Conservation (phyloP, 2,888 invertebrate species). For the Eristalis arbustorum region DNA sequence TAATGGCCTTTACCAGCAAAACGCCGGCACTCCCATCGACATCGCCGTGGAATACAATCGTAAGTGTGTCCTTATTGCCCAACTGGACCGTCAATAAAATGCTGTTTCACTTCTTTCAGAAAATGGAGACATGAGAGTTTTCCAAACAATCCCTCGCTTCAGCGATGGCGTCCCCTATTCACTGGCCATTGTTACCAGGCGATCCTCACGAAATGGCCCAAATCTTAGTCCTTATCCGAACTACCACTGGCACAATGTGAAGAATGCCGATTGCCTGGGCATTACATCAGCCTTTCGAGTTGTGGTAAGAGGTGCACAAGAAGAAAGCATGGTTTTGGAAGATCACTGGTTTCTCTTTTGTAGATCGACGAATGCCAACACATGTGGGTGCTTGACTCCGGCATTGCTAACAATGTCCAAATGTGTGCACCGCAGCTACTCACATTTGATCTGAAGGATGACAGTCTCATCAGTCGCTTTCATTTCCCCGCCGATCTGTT, state of each 20-base stretch:
- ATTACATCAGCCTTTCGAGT: constrained; percentile 88
- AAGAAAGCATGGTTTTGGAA: no score
- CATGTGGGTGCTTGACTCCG: constrained; percentile 85
- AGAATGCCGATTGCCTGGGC: constrained; percentile 83
- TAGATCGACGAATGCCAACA: constrained; percentile 84
- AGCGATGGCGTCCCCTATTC: constrained; percentile 87
- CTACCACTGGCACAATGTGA: constrained; percentile 84
- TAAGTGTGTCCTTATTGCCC: constrained; percentile 66
- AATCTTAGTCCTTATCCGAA: constrained; percentile 84
- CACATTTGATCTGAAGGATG: constrained; percentile 85
- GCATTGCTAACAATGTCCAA: constrained; percentile 73
- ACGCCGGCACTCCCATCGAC: constrained; percentile 83
- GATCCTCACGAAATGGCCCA: constrained; percentile 79
- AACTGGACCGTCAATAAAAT: constrained; percentile 68
- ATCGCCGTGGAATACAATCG: constrained; percentile 73
- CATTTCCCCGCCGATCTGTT: constrained; percentile 74
- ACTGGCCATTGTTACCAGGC: constrained; percentile 83
- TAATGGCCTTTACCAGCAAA: constrained; percentile 82
- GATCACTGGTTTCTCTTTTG: background rate
- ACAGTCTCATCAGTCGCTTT: constrained; percentile 81
- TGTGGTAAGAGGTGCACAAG: constrained; percentile 67
- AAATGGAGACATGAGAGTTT: constrained; percentile 81
- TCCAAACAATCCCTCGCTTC: constrained; percentile 88
- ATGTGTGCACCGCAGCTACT: constrained; percentile 87
- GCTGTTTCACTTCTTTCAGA: constrained; percentile 73